A percentile compares a stretch with the other conserved stretches of the same genome.
Evolutionary conservation across 30 jellyfish, hydroid and myxozoan species (phyloP).

Genomic region (Hydractinia echinata): DNA sequence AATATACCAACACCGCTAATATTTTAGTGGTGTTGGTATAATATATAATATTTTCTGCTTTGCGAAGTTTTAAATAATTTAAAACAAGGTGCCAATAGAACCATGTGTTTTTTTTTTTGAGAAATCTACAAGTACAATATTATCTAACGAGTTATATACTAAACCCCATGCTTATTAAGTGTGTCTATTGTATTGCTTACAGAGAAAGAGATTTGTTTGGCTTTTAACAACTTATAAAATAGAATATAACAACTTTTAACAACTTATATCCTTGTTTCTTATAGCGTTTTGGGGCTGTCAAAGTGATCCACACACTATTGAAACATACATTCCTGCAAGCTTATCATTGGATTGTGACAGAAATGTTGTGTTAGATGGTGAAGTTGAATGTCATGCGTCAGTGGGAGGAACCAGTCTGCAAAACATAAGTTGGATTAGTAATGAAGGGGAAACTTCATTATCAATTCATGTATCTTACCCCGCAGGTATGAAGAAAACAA

Average conservation of each 20-base stretch:
- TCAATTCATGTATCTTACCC: background rate
- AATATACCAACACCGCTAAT: no score
- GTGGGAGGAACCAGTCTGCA: background rate
- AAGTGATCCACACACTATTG: background rate
- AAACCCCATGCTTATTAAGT: no score
- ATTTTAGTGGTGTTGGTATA: no score
- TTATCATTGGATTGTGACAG: background rate
- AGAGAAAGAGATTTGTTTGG: background rate
- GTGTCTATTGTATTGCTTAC: no score
- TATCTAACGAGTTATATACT: no score
- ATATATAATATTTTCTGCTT: no score
- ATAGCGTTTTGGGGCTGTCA: conserved; percentile 5
- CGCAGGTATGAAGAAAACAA: background rate
- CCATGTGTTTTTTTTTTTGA: no score
- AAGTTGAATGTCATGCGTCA: background rate
- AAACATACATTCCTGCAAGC: background rate
- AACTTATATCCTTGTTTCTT: background rate
- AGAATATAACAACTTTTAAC: background rate
- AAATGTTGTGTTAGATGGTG: background rate
- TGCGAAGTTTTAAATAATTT: no score
- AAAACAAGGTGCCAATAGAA: no score
- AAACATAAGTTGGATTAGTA: background rate
- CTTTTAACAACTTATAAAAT: background rate
- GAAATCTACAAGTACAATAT: no score
- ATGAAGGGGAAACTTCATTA: background rate